A percentile compares a stretch with the other conserved stretches of the same genome.
These are phyloP conservation scores for Drosophila ochracea DNA, from an alignment of 2,888 invertebrate species.

Conservation along the genomic window DNA sequence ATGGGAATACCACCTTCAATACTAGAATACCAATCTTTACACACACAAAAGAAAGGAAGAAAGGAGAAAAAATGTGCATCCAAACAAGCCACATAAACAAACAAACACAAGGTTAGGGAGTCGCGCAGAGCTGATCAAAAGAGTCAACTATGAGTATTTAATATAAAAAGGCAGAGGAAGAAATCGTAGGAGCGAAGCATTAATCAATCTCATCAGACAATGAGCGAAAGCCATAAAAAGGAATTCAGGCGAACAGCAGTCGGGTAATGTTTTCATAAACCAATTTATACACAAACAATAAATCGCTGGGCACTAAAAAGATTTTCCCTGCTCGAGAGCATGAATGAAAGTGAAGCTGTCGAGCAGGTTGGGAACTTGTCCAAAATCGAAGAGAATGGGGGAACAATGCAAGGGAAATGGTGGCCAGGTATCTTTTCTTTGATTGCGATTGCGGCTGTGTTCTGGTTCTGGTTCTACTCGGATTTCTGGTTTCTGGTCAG, in stretches of 20 bases:
- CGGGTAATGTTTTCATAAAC: slow-evolving; percentile 68
- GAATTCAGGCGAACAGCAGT: slow-evolving; percentile 64
- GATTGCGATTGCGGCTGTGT: slow-evolving; percentile 36
- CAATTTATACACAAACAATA: slow-evolving; percentile 67
- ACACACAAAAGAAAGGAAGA: neutral
- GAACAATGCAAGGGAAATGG: slow-evolving; percentile 54
- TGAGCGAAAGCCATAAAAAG: slow-evolving; percentile 35
- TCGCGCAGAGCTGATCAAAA: slow-evolving; percentile 23
- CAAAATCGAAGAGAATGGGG: slow-evolving; percentile 6
- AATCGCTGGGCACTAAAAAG: slow-evolving; percentile 43
- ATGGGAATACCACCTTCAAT: slow-evolving; percentile 11
- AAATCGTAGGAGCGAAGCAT: slow-evolving; percentile 49
- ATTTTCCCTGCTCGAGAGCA: slow-evolving; percentile 24
- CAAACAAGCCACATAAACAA: slow-evolving; percentile 59
- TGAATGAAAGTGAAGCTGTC: slow-evolving; percentile 75
- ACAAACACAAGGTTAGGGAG: slow-evolving; percentile 22
- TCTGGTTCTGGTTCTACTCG: slow-evolving; percentile 10
- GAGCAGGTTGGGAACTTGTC: slow-evolving; percentile 40
- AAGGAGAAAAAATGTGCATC: slow-evolving; percentile 23
- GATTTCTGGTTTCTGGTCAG: slow-evolving; percentile 52
- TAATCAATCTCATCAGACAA: slow-evolving; percentile 72
- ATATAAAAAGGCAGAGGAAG: slow-evolving; percentile 17
- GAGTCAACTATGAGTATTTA: slow-evolving; percentile 50
- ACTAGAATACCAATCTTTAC: slow-evolving; percentile 3
- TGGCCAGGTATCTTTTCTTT: slow-evolving; percentile 39